These are phyloP conservation scores for Drosophila simulans DNA, from an alignment of 1,140 invertebrate species.

Conservation along the genomic window DNA sequence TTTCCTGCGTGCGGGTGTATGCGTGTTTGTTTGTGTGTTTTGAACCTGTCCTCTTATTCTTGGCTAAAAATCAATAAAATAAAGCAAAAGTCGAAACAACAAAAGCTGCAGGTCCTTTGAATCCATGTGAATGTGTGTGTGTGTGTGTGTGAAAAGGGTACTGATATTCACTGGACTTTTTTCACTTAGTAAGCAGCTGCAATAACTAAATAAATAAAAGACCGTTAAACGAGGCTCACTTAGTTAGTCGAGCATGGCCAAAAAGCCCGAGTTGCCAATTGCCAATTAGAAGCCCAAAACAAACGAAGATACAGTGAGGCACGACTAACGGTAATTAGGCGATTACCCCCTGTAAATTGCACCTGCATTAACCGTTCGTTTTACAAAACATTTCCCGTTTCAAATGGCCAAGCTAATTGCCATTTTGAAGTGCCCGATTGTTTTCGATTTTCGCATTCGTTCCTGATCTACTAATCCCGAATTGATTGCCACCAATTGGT, in stretches of 20 bases:
- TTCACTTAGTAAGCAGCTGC: conserved; percentile 19
- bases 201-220: conserved; percentile 24
- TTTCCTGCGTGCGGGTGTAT: conserved; percentile 33
- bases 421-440: neutral
- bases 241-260: conserved; percentile 42
- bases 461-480: neutral
- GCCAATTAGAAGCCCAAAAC: conserved; percentile 17
- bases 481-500: neutral
- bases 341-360: conserved; percentile 15
- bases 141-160: neutral
- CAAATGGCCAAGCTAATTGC: conserved; percentile 3
- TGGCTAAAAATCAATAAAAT: conserved; percentile 63
- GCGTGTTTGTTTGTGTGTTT: conserved; percentile 21
- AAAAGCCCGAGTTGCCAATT: conserved; percentile 40
- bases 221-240: conserved; percentile 39
- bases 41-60: conserved; percentile 53
- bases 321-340: conserved; percentile 21
- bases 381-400: neutral
- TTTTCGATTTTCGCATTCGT: neutral
- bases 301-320: conserved; percentile 30
- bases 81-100: conserved; percentile 59
- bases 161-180: neutral
- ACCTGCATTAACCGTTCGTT: conserved; percentile 17
- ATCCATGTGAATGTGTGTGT: neutral
- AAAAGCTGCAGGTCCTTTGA: conserved; percentile 36